phyloP scores from a whole-genome alignment of 2,113 vertebrate genomes.

The Chloropsis hardwickii region DNA sequence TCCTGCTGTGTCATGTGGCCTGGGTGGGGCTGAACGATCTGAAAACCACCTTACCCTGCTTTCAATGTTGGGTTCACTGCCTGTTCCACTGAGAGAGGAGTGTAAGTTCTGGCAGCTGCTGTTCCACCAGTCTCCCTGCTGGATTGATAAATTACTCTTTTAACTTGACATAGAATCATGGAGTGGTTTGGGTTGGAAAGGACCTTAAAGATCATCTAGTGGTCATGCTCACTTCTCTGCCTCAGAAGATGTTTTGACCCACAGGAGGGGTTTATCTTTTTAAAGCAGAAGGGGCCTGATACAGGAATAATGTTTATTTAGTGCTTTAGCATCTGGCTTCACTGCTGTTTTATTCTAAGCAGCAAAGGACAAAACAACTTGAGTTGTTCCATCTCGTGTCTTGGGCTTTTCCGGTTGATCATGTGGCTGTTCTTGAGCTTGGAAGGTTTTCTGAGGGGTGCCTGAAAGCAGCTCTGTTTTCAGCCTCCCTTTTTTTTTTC shows the following conservation, averaged over 20 bases:
- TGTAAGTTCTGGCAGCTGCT: not conserved
- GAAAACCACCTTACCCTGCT: not conserved
- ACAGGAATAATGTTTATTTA: not conserved
- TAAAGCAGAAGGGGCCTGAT: not conserved
- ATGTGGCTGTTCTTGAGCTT: not conserved
- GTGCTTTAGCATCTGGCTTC: not conserved
- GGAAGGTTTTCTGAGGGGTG: not conserved
- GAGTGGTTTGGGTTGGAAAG: not conserved
- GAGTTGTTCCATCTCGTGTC: not conserved
- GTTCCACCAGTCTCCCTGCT: not conserved
- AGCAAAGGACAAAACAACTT: not conserved
- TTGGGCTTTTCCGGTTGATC: not conserved
- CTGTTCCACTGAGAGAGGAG: not conserved
- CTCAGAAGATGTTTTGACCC: not conserved
- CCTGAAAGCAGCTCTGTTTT: constrained; percentile 30
- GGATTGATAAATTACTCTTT: not conserved
- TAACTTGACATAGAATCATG: not conserved
- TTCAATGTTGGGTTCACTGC: not conserved
- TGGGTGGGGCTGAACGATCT: not conserved
- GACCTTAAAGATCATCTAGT: not conserved
- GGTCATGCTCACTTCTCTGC: not conserved
- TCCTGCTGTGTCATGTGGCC: not conserved
- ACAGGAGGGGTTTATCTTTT: not conserved
- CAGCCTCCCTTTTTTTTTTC: not conserved
- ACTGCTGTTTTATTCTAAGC: not conserved